Evolutionary conservation across 2,888 invertebrate genomes (phyloP).

Genomic region (Coleophora deauratella): DNA sequence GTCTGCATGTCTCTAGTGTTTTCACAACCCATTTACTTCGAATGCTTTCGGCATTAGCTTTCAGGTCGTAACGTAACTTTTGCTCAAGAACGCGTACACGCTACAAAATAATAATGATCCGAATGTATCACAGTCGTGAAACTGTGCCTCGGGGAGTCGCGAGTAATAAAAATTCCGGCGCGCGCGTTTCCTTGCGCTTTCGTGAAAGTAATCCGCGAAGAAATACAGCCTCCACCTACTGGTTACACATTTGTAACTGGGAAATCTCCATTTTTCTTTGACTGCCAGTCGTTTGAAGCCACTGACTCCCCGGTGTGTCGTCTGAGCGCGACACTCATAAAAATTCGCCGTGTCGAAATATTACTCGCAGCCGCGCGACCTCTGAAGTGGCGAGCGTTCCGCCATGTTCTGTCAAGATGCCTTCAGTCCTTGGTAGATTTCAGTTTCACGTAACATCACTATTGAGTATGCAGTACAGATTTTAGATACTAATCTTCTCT

Average conservation of each 20-base stretch:
- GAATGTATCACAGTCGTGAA: slow-evolving; percentile 57
- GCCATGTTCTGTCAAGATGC: slow-evolving; percentile 23
- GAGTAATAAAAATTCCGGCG: slow-evolving; percentile 62
- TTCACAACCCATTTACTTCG: too few relatives aligned
- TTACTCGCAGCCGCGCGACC: slow-evolving; percentile 16
- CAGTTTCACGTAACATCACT: slow-evolving; percentile 33
- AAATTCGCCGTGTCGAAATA: slow-evolving; percentile 62
- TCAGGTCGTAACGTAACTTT: slow-evolving; percentile 11
- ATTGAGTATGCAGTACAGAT: too few relatives aligned
- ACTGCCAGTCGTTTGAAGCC: slow-evolving; percentile 65
- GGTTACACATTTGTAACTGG: slow-evolving; percentile 67
- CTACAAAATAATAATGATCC: slow-evolving; percentile 52
- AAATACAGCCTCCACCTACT: slow-evolving; percentile 61
- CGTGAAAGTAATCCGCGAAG: slow-evolving; percentile 66
- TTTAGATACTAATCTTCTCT: too few relatives aligned
- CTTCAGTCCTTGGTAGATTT: slow-evolving; percentile 28
- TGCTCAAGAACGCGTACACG: slow-evolving; percentile 31
- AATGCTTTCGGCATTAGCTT: background rate
- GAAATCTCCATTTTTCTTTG: slow-evolving; percentile 72
- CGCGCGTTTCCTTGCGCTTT: slow-evolving; percentile 56
- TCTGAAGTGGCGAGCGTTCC: slow-evolving; percentile 28
- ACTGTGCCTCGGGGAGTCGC: slow-evolving; percentile 54
- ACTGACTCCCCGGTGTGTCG: slow-evolving; percentile 61
- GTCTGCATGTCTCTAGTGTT: too few relatives aligned
- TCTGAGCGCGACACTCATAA: slow-evolving; percentile 62